These are phyloP conservation scores for Tinea semifulvella DNA, from an alignment of 2,888 invertebrate genomes.

Conservation along the genomic window DNA sequence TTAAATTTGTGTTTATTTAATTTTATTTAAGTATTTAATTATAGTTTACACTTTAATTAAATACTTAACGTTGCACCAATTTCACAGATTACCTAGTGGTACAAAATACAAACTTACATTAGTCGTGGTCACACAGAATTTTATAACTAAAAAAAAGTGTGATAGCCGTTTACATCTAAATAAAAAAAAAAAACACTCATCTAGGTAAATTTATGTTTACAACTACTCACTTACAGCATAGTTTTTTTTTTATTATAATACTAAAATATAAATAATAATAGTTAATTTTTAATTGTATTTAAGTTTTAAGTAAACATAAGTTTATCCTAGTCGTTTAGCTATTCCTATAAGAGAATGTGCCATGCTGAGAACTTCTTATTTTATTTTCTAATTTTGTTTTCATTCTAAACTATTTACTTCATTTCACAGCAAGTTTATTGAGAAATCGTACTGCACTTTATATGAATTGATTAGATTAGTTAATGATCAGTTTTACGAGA, in stretches of 20 bases:
- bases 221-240: background rate
- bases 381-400: constrained; percentile 53
- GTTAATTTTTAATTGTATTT: constrained; percentile 3
- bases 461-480: constrained; percentile 1
- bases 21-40: constrained; percentile 16
- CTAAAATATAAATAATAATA: too few species aligned
- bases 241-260: background rate
- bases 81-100: constrained; percentile 16
- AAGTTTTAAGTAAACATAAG: constrained; percentile 39
- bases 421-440: constrained; percentile 34
- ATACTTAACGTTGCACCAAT: constrained; percentile 20
- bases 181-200: constrained; percentile 30
- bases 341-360: constrained; percentile 63
- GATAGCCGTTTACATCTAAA: constrained; percentile 55
- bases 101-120: constrained; percentile 16
- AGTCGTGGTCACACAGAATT: constrained; percentile 12
- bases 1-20: too few species aligned
- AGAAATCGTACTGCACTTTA: constrained; percentile 13
- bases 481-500: background rate
- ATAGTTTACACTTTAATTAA: constrained; percentile 22
- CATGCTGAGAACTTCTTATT: constrained; percentile 62
- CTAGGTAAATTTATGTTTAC: constrained; percentile 54
- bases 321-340: constrained; percentile 50
- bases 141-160: constrained; percentile 29
- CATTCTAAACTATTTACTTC: constrained; percentile 41